Evolutionary conservation across 2,113 vertebrate genomes (phyloP), one percentile per base, ranked within the genome.

Genomic region (Athene noctua): DNA sequence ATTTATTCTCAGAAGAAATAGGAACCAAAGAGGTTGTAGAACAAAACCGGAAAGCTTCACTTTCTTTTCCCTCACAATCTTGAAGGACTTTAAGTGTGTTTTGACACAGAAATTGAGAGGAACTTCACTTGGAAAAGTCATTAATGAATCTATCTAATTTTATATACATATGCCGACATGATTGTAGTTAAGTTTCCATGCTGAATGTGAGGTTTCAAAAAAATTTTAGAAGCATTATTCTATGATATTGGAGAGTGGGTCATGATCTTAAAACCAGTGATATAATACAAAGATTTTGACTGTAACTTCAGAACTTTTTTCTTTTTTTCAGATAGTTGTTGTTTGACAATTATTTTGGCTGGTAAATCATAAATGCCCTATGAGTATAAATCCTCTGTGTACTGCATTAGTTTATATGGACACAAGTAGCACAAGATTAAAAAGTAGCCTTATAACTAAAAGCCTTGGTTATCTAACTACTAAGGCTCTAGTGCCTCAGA

Each of bases 81-180:
- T 55, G 20, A 51, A 84, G 66, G 8, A 38, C 17, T 52, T 88
- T 38, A 30, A 26, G 27, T 47, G 11, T 34, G 36, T 5, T 61
- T 80, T 83, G 25, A 63, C 2, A 4, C 5, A 40, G 18, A 83
- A 19, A 12, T 44, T 67, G 32, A 88, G 36, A 70, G 6, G 30
- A 86, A 84, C 49, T 94, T 73, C 47, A 27, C 22, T 74, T 80
- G 26, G 71, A 73, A 71, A 10, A 34, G 3, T 61, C 10, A 20
- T 67, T 75, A 72, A 4, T 84, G 22, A 66, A 73, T 26, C 10
- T 20, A 38, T 17, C 3, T 46, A 40, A 21, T 61, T 7, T 34
- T 44, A 8, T 2, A 1, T 51, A 57, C 17, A 6, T 21, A 68
- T 1, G 1, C 16, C 66, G 49, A 40, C 0, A 2, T 58, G 18